Conservation (phyloP, 2,797 vertebrate genomes). For the Lacerta viridis region DNA sequence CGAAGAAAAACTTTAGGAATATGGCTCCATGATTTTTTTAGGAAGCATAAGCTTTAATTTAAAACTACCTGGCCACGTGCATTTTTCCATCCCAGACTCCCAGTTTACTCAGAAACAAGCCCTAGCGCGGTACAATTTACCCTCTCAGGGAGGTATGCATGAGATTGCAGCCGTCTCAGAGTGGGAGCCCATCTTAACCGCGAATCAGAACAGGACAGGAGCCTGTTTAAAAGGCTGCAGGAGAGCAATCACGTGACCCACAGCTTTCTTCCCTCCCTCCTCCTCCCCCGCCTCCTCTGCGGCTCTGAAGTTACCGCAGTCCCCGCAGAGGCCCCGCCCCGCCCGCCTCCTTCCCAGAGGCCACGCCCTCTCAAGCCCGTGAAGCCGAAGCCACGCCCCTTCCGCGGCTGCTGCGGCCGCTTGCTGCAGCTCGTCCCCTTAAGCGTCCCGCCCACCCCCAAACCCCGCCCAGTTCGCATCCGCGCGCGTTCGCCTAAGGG, state of each 20-base stretch:
- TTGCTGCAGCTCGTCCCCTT: too few relatives aligned
- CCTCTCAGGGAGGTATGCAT: background rate
- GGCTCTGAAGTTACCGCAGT: constrained; percentile 64
- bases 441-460: background rate
- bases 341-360: too few relatives aligned
- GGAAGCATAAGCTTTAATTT: background rate
- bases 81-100: background rate
- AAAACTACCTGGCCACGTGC: background rate
- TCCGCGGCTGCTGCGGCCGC: background rate
- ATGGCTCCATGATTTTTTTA: background rate
- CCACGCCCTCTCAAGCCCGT: background rate
- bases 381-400: background rate
- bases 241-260: background rate
- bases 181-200: background rate
- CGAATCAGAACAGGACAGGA: background rate
- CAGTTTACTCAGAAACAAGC: background rate
- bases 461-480: background rate
- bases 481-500: too few relatives aligned
- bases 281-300: constrained; percentile 48
- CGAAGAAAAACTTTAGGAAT: background rate
- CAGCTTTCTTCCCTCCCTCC: background rate
- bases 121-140: background rate
- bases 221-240: background rate
- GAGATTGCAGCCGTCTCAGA: background rate
- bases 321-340: background rate